Conservation (phyloP, 1,140 invertebrate genomes). For the Sinonovacula constricta region DNA sequence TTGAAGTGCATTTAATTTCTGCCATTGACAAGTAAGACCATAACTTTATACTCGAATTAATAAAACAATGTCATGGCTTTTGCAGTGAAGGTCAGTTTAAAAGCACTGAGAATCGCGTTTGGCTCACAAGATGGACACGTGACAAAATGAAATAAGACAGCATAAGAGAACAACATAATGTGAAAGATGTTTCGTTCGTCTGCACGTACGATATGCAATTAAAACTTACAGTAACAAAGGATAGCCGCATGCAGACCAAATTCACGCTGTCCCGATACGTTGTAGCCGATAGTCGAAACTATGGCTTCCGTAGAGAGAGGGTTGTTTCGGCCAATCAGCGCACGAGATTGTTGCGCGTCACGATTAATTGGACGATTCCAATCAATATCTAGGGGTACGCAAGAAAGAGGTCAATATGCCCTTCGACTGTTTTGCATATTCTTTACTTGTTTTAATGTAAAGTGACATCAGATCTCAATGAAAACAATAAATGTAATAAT, state of each 20-base stretch:
- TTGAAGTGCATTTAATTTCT: neutral
- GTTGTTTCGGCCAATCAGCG: slow-evolving; percentile 50
- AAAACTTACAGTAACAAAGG: slow-evolving; percentile 43
- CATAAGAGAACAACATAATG: slow-evolving; percentile 35
- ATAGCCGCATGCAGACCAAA: slow-evolving; percentile 52
- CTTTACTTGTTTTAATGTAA: neutral
- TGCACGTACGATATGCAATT: neutral
- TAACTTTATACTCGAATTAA: neutral
- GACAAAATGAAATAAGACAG: slow-evolving; percentile 13
- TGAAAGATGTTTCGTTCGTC: neutral
- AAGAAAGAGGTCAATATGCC: neutral
- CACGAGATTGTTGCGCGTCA: slow-evolving; percentile 26
- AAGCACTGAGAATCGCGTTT: neutral
- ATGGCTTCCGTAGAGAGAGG: slow-evolving; percentile 50
- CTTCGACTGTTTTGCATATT: neutral
- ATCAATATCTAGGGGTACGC: slow-evolving; percentile 12
- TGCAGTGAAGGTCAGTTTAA: slow-evolving; percentile 8
- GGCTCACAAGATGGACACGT: neutral
- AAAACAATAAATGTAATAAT: neutral
- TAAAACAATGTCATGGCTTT: neutral
- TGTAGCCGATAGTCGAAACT: slow-evolving; percentile 50
- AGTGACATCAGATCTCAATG: neutral
- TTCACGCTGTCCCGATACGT: neutral
- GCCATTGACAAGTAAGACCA: neutral
- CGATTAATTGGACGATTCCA: neutral